phyloP scores from a whole-genome alignment of 2,888 invertebrate genomes.

The Venustoraphidia nigricollis region DNA sequence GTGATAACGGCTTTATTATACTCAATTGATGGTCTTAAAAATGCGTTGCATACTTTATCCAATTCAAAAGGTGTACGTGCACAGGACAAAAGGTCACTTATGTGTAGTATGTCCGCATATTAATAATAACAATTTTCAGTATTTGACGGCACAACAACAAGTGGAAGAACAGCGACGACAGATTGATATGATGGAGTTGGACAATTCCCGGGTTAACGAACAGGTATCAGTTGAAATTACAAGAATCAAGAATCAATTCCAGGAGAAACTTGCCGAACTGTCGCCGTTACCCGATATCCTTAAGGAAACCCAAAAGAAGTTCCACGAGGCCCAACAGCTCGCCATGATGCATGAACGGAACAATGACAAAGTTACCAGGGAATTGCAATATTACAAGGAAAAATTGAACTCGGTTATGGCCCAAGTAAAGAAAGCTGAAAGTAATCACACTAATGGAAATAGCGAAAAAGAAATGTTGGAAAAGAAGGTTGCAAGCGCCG shows the following conservation, averaged over 20 bases:
- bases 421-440: constrained; percentile 13
- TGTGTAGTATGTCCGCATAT: too few relatives aligned
- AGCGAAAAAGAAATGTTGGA: too few relatives aligned
- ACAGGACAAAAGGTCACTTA: background rate
- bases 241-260: constrained; percentile 52
- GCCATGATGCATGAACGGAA: constrained; percentile 49
- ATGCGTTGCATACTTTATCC: constrained; percentile 1
- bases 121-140: constrained; percentile 19
- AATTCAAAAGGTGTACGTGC: constrained; percentile 1
- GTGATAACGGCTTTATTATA: background rate
- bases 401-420: constrained; percentile 26
- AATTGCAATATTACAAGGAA: constrained; percentile 43
- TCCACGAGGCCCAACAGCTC: constrained; percentile 53
- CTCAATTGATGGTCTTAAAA: background rate
- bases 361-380: constrained; percentile 46
- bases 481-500: too few relatives aligned
- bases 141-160: constrained; percentile 48
- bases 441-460: constrained; percentile 1
- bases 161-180: constrained; percentile 55
- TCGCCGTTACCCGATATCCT: constrained; percentile 52
- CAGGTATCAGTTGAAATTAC: constrained; percentile 57
- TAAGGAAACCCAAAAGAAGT: constrained; percentile 47
- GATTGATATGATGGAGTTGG: constrained; percentile 55
- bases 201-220: constrained; percentile 52
- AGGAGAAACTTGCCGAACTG: constrained; percentile 54